phyloP scores from a whole-genome alignment of 1,140 invertebrate genomes.

The Varroa destructor region DNA sequence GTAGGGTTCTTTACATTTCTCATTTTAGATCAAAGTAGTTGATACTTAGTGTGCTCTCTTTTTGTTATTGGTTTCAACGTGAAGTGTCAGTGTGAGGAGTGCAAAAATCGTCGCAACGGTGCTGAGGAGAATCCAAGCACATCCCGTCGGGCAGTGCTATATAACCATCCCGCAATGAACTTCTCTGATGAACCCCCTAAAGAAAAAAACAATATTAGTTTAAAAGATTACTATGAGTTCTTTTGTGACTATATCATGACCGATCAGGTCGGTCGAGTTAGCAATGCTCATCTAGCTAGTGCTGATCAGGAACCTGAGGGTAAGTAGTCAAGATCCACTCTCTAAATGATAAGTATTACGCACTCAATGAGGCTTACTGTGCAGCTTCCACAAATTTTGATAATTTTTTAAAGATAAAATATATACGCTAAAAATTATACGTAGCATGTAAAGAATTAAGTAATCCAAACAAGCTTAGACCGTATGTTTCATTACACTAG shows the following conservation, averaged over 20 bases:
- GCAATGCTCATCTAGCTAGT: slow-evolving; percentile 36
- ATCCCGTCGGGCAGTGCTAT: no score
- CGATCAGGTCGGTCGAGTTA: slow-evolving; percentile 37
- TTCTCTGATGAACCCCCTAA: slow-evolving; percentile 3
- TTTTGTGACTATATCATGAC: slow-evolving; percentile 36
- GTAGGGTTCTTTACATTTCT: no score
- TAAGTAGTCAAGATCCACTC: neutral
- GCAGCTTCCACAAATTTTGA: neutral
- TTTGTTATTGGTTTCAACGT: neutral
- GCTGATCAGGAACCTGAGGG: slow-evolving; percentile 33
- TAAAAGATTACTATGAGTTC: slow-evolving; percentile 37
- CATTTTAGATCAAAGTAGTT: no score
- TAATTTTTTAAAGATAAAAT: neutral
- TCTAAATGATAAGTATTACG: no score
- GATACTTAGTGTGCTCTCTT: neutral
- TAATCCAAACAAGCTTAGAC: no score
- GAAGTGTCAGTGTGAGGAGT: neutral
- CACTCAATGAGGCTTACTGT: neutral
- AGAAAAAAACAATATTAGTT: slow-evolving; percentile 22
- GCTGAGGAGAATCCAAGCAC: neutral
- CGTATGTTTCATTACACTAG: neutral
- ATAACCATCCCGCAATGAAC: slow-evolving; percentile 3
- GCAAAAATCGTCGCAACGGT: neutral
- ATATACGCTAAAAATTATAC: neutral
- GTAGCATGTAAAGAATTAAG: neutral